Base-by-base conservation (phyloP, 2,797 vertebrate species). In the Chromobotia macracanthus region DNA sequence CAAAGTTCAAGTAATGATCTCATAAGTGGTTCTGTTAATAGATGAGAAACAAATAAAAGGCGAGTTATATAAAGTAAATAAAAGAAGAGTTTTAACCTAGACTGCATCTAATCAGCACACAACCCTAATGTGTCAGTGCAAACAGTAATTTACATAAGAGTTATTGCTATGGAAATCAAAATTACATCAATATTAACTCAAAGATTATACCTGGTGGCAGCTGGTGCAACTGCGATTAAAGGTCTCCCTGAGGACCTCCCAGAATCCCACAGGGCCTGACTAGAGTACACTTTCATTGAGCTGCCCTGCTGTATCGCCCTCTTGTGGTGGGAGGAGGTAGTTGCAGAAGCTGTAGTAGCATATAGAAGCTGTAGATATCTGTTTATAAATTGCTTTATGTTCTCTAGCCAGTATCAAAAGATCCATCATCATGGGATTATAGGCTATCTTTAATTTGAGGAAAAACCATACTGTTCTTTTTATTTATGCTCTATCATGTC, bases 51-150 rank as follows among this genome's bases (percentile, higher is more conserved):
- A 11, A 44, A 44, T 44, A 44, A 10, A 44, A 44, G 10, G 11
- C 41, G 11, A 15, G 2, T 72, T 61, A 50, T 38, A 67, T 7
- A 16, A 3, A 1, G 1, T 41, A 1, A n/a, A n/a, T n/a, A n/a
- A n/a, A n/a, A n/a, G n/a, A n/a, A n/a, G n/a, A n/a, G n/a, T n/a
- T n/a, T 76, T 66, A 68, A 48, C 74, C 55, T 68, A 73, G 81
- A 84, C 83, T 85, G 75, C 83, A 81, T 63, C 12, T 79, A 55
- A 55, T 85, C 84, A 89, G 87, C 85, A 75, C 84, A 56, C 31
- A 19, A 21, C 7, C n/a, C 8, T 4, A 28, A 16, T 60, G 28
- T 38, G 18, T 35, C 18, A 19, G 13, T 73, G 69, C 50, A 84
- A 81, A 56, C 85, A 77, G 80, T 78, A 83, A 84, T 82, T 84